Percentiles rank a stretch among this genome's conserved stretches.
These are phyloP conservation scores for Alectoris magna DNA, from an alignment of 2,797 vertebrate species.

Conservation along the genomic window DNA sequence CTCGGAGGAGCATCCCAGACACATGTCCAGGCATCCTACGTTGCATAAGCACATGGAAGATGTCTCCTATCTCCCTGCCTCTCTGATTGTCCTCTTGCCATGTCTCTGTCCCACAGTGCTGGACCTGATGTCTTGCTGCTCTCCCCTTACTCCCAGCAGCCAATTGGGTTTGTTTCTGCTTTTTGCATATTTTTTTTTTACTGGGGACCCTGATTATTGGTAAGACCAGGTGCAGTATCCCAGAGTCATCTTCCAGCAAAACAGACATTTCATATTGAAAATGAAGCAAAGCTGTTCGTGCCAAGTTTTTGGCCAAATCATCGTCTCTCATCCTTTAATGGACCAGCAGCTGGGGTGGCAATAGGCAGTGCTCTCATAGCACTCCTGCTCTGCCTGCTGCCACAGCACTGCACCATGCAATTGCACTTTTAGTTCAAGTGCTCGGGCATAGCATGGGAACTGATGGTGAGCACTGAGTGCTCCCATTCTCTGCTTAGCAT, in stretches of 20 bases:
- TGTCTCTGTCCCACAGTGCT: too few relatives aligned
- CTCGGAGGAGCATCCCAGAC: neutral
- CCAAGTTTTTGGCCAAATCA: neutral
- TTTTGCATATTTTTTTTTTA: neutral
- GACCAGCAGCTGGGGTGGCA: rapidly evolving
- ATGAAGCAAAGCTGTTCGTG: neutral
- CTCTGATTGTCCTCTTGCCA: neutral
- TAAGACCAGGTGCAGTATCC: neutral
- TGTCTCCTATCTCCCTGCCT: neutral
- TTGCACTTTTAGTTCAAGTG: neutral
- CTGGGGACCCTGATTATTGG: neutral
- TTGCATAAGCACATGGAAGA: neutral
- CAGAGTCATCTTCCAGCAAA: neutral
- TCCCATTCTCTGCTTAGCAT: neutral
- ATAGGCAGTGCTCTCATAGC: neutral
- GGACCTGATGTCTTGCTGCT: neutral
- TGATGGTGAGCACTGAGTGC: neutral
- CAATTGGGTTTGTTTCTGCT: neutral
- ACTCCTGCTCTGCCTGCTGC: neutral
- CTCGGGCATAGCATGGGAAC: neutral
- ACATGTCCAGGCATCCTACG: rapidly evolving
- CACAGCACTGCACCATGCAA: neutral
- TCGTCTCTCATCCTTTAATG: rapidly evolving
- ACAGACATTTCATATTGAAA: neutral
- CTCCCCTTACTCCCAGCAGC: neutral